phyloP scores from a whole-genome alignment of 2,888 invertebrate species.

The Orthosia gracilis region DNA sequence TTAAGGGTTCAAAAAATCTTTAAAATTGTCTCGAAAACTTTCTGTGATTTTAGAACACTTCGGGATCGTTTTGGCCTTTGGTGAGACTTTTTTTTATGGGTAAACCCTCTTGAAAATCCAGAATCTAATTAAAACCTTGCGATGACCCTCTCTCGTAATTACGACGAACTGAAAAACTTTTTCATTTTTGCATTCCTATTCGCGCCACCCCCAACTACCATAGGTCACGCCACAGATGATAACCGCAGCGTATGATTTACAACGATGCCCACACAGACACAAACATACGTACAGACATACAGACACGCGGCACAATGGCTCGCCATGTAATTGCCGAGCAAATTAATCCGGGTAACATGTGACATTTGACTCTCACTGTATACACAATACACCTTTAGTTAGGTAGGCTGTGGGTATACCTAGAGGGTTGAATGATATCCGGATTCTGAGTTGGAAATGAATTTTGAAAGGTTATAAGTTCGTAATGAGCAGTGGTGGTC shows the following conservation, averaged over 20 bases:
- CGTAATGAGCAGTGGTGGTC: too few relatives aligned
- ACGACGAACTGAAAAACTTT: neutral
- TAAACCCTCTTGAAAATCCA: too few relatives aligned
- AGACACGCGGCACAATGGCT: conserved; percentile 66
- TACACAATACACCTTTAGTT: conserved; percentile 55
- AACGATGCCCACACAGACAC: conserved; percentile 14
- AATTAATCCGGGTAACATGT: conserved; percentile 85
- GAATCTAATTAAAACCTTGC: neutral
- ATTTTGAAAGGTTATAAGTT: neutral
- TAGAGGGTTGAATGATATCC: neutral
- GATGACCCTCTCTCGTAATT: neutral
- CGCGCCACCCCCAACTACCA: neutral
- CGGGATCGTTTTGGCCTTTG: neutral
- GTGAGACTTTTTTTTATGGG: neutral
- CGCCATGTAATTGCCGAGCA: conserved; percentile 82
- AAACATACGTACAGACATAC: neutral
- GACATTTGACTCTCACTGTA: conserved; percentile 81
- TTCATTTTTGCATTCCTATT: neutral
- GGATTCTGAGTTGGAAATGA: neutral
- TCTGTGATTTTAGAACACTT: too few relatives aligned
- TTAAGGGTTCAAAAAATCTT: too few relatives aligned
- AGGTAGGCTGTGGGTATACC: conserved; percentile 40
- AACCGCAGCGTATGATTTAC: conserved; percentile 53
- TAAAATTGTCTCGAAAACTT: too few relatives aligned
- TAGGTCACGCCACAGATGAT: conserved; percentile 17